Percentiles rank a stretch among this genome's conserved stretches.
These are phyloP conservation scores for Hippocampus guttulatus DNA, from an alignment of 2,113 vertebrate genomes.

Conservation along the genomic window DNA sequence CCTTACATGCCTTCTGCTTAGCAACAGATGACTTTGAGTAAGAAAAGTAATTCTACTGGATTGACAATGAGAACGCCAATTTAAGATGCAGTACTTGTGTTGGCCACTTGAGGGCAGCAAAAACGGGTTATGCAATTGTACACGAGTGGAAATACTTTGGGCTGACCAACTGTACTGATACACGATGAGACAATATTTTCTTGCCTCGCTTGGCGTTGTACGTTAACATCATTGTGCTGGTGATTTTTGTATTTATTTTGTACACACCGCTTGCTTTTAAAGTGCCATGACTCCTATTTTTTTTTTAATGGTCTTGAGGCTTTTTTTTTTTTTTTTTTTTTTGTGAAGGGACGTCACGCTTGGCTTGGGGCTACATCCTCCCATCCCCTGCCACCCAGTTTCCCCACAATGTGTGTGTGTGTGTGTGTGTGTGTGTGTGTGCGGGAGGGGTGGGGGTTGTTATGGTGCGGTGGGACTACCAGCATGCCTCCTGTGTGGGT, in stretches of 20 bases:
- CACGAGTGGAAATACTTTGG: neutral
- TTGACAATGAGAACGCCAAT: neutral
- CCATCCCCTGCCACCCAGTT: neutral
- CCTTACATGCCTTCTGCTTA: neutral
- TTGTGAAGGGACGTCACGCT: neutral
- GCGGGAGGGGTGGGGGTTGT: too few species aligned
- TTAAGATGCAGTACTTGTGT: neutral
- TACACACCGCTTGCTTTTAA: neutral
- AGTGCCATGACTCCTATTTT: neutral
- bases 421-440: too few species aligned
- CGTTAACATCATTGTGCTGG: neutral
- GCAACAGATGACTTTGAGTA: neutral
- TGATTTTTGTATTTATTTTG: neutral
- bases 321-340: neutral
- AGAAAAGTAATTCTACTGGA: too few species aligned
- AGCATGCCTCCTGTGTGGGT: slow-evolving; percentile 64
- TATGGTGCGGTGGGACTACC: slow-evolving; percentile 43
- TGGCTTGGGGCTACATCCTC: neutral
- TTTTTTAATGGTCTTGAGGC: too few species aligned
- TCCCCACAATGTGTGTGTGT: too few species aligned
- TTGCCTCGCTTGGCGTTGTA: neutral
- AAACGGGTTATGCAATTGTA: neutral
- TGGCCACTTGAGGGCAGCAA: slow-evolving; percentile 1
- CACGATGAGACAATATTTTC: neutral
- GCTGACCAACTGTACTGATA: neutral